Conservation (phyloP, 2,888 invertebrate genomes). For the Cosmia trapezina region DNA sequence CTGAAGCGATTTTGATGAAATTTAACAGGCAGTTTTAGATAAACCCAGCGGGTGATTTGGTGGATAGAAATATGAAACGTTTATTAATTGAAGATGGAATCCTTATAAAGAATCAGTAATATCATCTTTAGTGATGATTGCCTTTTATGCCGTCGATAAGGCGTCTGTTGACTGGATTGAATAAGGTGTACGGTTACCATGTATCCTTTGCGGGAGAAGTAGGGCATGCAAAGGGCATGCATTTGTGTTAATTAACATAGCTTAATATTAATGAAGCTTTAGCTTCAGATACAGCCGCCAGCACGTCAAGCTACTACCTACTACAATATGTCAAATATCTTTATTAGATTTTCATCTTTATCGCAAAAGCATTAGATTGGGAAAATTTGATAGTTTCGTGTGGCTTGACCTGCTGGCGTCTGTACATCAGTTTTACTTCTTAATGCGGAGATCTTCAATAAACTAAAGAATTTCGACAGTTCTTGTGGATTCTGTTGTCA, state of each 20-base stretch:
- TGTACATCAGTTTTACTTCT: constrained; percentile 1
- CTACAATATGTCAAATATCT: too few relatives aligned
- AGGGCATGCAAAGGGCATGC: constrained; percentile 25
- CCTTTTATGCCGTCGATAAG: constrained; percentile 15
- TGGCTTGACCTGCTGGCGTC: too few relatives aligned
- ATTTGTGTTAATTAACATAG: constrained; percentile 28
- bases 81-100: neutral
- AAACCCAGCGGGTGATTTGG: too few relatives aligned
- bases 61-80: neutral
- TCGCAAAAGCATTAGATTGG: too few relatives aligned
- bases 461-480: neutral
- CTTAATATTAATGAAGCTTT: neutral
- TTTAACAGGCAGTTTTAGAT: too few relatives aligned
- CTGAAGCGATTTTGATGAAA: too few relatives aligned
- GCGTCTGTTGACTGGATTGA: constrained; percentile 12
- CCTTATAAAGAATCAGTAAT: constrained; percentile 23
- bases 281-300: too few relatives aligned
- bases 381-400: too few relatives aligned
- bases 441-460: neutral
- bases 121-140: constrained; percentile 18
- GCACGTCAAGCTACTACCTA: too few relatives aligned
- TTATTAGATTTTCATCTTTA: too few relatives aligned
- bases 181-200: constrained; percentile 12
- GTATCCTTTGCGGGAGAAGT: constrained; percentile 24
- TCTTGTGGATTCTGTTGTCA: neutral